Percentiles rank a stretch among this genome's conserved stretches.
Evolutionary conservation across 2,113 vertebrate genomes (phyloP).

Genomic region (Pangasianodon gigas): DNA sequence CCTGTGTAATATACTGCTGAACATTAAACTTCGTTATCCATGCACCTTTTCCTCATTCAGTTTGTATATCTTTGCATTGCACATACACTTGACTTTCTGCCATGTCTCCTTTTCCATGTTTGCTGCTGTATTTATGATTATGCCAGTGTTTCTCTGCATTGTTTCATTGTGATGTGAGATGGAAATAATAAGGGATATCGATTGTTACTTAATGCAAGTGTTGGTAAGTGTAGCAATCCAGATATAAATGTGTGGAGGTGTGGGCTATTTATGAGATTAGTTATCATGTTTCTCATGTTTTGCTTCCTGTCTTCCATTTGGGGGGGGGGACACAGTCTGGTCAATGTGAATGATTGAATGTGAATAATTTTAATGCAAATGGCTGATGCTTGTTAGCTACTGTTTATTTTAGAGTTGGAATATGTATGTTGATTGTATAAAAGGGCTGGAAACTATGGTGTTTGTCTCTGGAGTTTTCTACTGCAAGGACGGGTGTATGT

Average conservation of each 20-base stretch:
- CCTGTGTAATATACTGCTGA: slow-evolving; percentile 20
- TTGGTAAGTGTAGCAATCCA: slow-evolving; percentile 46
- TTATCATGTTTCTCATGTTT: slow-evolving; percentile 32
- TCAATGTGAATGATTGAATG: background rate
- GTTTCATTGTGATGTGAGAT: slow-evolving; percentile 23
- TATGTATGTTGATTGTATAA: slow-evolving; percentile 55
- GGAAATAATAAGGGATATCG: slow-evolving; percentile 35
- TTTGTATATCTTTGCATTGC: slow-evolving; percentile 4
- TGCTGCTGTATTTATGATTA: slow-evolving; percentile 41
- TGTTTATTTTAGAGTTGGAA: slow-evolving; percentile 45
- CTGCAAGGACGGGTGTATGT: slow-evolving; percentile 41
- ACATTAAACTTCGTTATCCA: slow-evolving; percentile 6
- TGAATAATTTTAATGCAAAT: slow-evolving; percentile 25
- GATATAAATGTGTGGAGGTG: slow-evolving; percentile 2
- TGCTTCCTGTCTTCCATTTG: slow-evolving; percentile 16
- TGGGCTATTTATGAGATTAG: slow-evolving; percentile 16
- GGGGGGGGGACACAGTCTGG: background rate
- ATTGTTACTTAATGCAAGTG: slow-evolving; percentile 43
- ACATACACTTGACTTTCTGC: slow-evolving; percentile 14
- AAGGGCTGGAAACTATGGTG: slow-evolving; percentile 31
- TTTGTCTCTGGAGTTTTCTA: slow-evolving; percentile 50
- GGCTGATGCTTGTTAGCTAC: slow-evolving; percentile 22
- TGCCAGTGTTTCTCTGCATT: slow-evolving; percentile 34
- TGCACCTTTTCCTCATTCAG: slow-evolving; percentile 28
- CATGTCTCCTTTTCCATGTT: slow-evolving; percentile 21